Base-by-base conservation (phyloP, 2,797 vertebrate genomes). In the Jordanella pulchra region DNA sequence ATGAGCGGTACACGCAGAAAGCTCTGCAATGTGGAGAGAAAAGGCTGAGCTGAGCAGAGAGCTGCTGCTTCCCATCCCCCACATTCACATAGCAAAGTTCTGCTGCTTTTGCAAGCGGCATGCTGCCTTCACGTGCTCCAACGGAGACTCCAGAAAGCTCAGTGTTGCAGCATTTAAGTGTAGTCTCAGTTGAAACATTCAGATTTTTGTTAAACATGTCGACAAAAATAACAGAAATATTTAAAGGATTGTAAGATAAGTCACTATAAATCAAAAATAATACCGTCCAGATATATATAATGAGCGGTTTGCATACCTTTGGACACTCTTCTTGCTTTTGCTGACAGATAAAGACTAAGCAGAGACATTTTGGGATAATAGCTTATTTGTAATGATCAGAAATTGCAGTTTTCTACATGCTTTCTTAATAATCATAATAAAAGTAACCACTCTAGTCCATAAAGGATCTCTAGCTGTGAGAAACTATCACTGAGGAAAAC, bases 21-120 rank as follows among this genome's bases (percentile, higher is more conserved):
- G 89, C 89, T 86, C 92, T 84, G 92, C 93, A 93, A 93, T 91
- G 89, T 89, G 82, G 89, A 89, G 87, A 87, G 91, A 92, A 89
- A 92, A 85, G 85, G 86, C 87, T 89, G 88, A 89, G 84, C 85
- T 86, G 87, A 91, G 91, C 88, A 88, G 85, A 79, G 88, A 87
- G 84, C 88, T 85, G 88, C 84, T 84, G 89, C 89, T 81, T 89
- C 94, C 95, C 95, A 93, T 95, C 95, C 95, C 95, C 94, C 94
- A 94, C 91, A 86, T 77, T 87, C 92, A 92, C 89, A 94, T 92
- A 94, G 93, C 94, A 93, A 94, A 94, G 93, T 94, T 95, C 93
- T 93, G 92, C 93, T 93, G 93, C 93, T 93, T 93, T 90, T 93
- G 93, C 94, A 93, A 93, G 91, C 93, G 85, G 87, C 63, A 77